These are phyloP conservation scores for Lordiphosa clarofinis DNA, from an alignment of 1,140 invertebrate species.

Conservation along the genomic window DNA sequence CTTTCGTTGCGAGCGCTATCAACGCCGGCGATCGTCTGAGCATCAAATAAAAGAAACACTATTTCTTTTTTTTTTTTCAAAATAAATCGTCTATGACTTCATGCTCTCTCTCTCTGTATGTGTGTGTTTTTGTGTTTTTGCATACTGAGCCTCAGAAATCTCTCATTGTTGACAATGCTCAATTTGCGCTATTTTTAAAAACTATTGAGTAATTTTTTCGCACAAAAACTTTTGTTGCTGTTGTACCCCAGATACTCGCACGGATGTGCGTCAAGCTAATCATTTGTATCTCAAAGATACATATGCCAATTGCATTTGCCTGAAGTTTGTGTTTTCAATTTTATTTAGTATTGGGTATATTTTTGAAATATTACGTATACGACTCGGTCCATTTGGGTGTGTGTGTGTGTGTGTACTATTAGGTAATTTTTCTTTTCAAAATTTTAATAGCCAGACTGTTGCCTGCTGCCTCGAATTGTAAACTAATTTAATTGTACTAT, in stretches of 20 bases:
- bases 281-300: conserved; percentile 19
- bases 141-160: conserved; percentile 51
- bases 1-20: conserved; percentile 68
- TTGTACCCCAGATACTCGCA: conserved; percentile 57
- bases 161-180: conserved; percentile 50
- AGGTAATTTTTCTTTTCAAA: conserved; percentile 58
- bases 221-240: conserved; percentile 40
- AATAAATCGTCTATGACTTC: conserved; percentile 68
- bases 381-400: conserved; percentile 35
- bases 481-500: conserved; percentile 75
- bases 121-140: conserved; percentile 28
- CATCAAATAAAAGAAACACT: conserved; percentile 19
- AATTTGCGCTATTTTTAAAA: conserved; percentile 70
- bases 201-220: conserved; percentile 61
- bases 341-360: conserved; percentile 41
- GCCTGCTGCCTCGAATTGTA: conserved; percentile 45
- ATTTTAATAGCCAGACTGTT: conserved; percentile 49
- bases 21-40: conserved; percentile 71
- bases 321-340: conserved; percentile 31
- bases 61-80: conserved; percentile 18
- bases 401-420: conserved; percentile 53
- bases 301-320: conserved; percentile 64
- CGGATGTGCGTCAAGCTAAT: conserved; percentile 62
- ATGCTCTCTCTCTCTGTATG: conserved; percentile 29
- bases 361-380: conserved; percentile 74